Conservation (phyloP, 1,140 invertebrate species). For the Polypedilum vanderplanki region DNA sequence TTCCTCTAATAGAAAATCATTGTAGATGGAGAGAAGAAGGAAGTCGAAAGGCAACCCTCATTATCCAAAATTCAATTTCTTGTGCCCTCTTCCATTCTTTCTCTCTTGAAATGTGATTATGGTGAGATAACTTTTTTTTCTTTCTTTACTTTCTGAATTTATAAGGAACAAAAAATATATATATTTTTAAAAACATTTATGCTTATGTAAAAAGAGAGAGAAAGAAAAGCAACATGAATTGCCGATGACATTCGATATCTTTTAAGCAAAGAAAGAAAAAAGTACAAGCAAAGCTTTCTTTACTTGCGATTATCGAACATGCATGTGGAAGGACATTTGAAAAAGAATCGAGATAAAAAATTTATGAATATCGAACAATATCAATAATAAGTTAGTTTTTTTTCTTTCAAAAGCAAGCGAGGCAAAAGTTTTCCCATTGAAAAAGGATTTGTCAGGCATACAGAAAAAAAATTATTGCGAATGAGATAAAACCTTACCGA, state of each 20-base stretch:
- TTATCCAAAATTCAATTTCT: constrained; percentile 14
- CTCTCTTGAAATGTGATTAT: constrained; percentile 1
- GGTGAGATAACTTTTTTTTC: constrained; percentile 2
- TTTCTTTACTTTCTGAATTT: too few species aligned
- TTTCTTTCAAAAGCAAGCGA: too few species aligned
- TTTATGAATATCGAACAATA: too few species aligned
- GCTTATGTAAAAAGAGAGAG: too few species aligned
- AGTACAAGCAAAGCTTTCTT: background rate
- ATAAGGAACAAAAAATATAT: too few species aligned
- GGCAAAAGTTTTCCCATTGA: background rate
- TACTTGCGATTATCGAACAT: background rate
- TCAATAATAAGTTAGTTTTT: too few species aligned
- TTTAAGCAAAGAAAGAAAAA: background rate
- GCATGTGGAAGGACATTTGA: background rate
- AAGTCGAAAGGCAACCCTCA: background rate
- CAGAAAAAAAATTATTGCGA: constrained; percentile 6
- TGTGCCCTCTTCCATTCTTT: background rate
- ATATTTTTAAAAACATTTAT: too few species aligned
- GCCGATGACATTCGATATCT: background rate
- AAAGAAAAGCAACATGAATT: background rate
- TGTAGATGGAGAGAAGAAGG: background rate
- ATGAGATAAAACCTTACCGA: constrained; percentile 4
- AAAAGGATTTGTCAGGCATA: background rate
- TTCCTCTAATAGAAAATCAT: background rate
- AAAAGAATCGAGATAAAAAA: background rate